These are phyloP conservation scores for Tineola bisselliella DNA, from an alignment of 2,888 invertebrate genomes.

Conservation along the genomic window DNA sequence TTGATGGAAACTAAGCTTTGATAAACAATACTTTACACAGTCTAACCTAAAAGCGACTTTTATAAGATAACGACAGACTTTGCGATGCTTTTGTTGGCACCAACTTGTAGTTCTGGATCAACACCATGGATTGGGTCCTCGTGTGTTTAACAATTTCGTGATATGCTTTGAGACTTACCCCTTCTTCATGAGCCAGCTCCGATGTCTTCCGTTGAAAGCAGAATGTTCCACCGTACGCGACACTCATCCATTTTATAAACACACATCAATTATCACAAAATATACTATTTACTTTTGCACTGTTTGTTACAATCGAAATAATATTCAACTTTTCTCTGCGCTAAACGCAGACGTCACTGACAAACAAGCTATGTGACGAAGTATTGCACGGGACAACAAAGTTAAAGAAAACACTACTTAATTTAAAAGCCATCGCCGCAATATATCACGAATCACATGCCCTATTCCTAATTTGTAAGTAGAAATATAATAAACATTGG, in stretches of 20 bases:
- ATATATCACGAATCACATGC: slow-evolving; percentile 42
- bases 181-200: slow-evolving; percentile 67
- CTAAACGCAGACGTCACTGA: slow-evolving; percentile 69
- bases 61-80: background rate
- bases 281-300: slow-evolving; percentile 56
- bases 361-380: slow-evolving; percentile 67
- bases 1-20: background rate
- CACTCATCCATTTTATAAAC: slow-evolving; percentile 63
- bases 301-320: slow-evolving; percentile 65
- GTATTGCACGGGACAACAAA: slow-evolving; percentile 61
- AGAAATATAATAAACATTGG: slow-evolving; percentile 1
- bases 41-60: background rate
- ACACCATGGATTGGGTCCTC: background rate
- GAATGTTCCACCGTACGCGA: slow-evolving; percentile 53
- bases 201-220: slow-evolving; percentile 56
- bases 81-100: background rate
- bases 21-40: background rate
- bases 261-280: slow-evolving; percentile 57
- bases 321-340: slow-evolving; percentile 66
- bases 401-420: slow-evolving; percentile 56
- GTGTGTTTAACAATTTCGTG: background rate
- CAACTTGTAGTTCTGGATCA: background rate
- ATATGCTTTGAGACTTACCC: slow-evolving; percentile 51
- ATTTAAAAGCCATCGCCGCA: slow-evolving; percentile 50
- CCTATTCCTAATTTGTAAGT: background rate